Conservation (phyloP, 2,888 invertebrate species). For the Linyphia triangularis region DNA sequence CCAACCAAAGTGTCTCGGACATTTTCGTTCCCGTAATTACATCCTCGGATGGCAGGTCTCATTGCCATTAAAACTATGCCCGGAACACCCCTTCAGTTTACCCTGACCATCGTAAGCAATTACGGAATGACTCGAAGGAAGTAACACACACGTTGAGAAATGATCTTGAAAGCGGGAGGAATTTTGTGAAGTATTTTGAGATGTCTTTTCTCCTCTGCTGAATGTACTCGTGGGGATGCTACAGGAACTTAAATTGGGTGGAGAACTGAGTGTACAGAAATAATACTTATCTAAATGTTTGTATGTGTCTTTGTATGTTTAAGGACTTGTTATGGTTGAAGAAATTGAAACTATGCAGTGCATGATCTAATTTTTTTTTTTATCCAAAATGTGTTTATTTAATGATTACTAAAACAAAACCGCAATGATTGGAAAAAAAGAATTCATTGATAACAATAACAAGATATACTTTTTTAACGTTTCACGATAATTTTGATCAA, state of each 20-base stretch:
- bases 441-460: too few relatives aligned
- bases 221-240: constrained; percentile 3
- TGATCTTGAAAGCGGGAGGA: not conserved
- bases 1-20: constrained; percentile 6
- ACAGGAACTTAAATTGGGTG: constrained; percentile 18
- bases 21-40: constrained; percentile 45
- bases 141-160: not conserved
- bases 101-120: constrained; percentile 29
- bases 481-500: too few relatives aligned
- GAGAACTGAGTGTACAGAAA: constrained; percentile 3
- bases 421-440: too few relatives aligned
- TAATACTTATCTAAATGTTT: not conserved
- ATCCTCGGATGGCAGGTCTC: not conserved
- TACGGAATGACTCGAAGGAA: constrained; percentile 24
- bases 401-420: too few relatives aligned
- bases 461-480: too few relatives aligned
- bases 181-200: constrained; percentile 42
- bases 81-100: not conserved
- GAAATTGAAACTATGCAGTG: too few relatives aligned
- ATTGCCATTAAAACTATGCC: constrained; percentile 26
- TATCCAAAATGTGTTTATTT: too few relatives aligned
- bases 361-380: too few relatives aligned
- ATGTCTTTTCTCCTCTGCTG: constrained; percentile 1
- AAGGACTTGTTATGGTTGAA: too few relatives aligned
- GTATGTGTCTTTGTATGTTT: not conserved